Percentiles rank a stretch among this genome's conserved stretches.
Evolutionary conservation across 2,888 invertebrate species (phyloP).

Genomic region (Harpalus rubripes): DNA sequence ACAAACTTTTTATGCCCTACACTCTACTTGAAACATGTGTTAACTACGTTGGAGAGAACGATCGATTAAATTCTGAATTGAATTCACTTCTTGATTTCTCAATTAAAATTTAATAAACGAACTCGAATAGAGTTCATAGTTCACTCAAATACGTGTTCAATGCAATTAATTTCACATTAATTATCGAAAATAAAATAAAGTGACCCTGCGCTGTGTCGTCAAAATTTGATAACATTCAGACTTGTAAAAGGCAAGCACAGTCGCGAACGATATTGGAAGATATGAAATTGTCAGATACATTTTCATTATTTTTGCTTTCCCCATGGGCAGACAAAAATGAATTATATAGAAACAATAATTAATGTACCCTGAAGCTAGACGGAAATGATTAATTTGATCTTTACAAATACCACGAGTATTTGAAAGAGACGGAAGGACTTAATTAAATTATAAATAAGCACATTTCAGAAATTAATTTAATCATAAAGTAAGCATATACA

Average conservation of each 20-base stretch:
- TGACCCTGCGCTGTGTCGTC: constrained; percentile 1
- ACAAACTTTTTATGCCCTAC: constrained; percentile 34
- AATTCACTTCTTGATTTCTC: constrained; percentile 53
- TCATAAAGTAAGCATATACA: not conserved
- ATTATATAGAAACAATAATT: not conserved
- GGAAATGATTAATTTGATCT: not conserved
- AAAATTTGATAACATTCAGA: not conserved
- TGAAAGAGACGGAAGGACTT: not conserved
- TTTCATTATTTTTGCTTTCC: too few species aligned
- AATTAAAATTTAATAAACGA: constrained; percentile 53
- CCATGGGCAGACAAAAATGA: not conserved
- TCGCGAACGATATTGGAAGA: not conserved
- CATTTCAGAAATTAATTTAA: not conserved
- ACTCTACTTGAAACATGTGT: constrained; percentile 47
- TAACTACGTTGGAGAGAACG: constrained; percentile 43
- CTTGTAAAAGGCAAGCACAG: not conserved
- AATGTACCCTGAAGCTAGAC: not conserved
- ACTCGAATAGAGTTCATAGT: constrained; percentile 12
- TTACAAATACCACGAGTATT: not conserved
- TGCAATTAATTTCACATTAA: constrained; percentile 36
- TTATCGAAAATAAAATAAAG: constrained; percentile 28
- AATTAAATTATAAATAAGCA: not conserved
- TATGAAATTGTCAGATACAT: not conserved
- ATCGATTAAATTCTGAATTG: constrained; percentile 49
- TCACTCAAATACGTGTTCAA: constrained; percentile 32